Evolutionary conservation across 2,797 vertebrate species (phyloP).

Genomic region (Austrolebias charrua): DNA sequence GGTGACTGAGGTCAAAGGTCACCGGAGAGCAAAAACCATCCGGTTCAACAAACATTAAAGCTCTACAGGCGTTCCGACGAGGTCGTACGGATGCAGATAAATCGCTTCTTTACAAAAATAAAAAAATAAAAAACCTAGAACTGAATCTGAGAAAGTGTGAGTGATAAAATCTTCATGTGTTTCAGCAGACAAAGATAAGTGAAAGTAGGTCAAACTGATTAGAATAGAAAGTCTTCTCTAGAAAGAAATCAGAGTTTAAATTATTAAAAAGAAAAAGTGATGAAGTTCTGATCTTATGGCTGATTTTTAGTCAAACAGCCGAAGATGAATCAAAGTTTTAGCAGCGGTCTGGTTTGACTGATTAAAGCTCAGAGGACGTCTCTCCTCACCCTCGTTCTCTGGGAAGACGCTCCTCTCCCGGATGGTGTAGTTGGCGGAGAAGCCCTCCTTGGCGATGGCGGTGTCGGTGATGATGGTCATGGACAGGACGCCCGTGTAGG

Average conservation of each 20-base stretch:
- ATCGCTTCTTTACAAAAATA: background rate
- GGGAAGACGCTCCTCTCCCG: conserved; percentile 80
- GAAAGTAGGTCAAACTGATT: conserved; percentile 31
- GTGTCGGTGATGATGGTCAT: conserved; percentile 94
- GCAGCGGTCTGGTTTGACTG: too few species aligned
- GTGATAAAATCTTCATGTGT: conserved; percentile 11
- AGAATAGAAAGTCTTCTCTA: background rate
- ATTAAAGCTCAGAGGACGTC: too few species aligned
- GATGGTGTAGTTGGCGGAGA: conserved; percentile 94
- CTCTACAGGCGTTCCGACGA: conserved; percentile 18
- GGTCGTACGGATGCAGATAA: conserved; percentile 1
- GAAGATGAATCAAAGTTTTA: too few species aligned
- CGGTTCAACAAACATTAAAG: conserved; percentile 29
- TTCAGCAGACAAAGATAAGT: conserved; percentile 18
- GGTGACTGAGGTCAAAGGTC: conserved; percentile 26
- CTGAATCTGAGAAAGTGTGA: background rate
- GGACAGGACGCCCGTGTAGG: conserved; percentile 93
- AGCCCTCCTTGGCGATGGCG: conserved; percentile 95
- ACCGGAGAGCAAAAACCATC: conserved; percentile 29
- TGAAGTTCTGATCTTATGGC: background rate
- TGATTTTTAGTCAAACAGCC: background rate
- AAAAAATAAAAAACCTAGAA: background rate
- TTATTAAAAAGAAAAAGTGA: conserved; percentile 2
- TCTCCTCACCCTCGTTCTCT: conserved; percentile 61
- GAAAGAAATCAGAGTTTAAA: conserved; percentile 7